Percentiles rank a stretch among this genome's conserved stretches.
These are phyloP conservation scores for Glandiceps talaboti DNA, from an alignment of 53 echinoderm and acorn worm species.

Conservation along the genomic window DNA sequence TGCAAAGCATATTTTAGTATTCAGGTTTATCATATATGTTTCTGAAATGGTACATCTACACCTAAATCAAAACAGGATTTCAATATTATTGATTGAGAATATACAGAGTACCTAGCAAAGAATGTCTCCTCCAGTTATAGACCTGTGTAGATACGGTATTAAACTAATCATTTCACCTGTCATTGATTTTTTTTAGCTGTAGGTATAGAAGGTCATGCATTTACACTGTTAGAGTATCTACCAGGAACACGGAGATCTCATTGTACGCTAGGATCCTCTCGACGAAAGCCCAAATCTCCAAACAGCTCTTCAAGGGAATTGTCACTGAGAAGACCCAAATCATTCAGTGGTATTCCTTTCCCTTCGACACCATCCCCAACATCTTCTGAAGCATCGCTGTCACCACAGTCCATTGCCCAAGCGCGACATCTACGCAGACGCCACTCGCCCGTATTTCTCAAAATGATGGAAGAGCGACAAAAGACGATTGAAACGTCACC, in stretches of 20 bases:
- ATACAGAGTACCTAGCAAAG: no score
- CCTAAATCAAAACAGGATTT: no score
- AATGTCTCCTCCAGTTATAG: no score
- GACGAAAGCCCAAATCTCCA: conserved; percentile 4
- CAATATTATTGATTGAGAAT: no score
- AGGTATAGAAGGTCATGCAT: conserved; percentile 67
- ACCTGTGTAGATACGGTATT: no score
- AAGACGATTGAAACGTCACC: conserved; percentile 3
- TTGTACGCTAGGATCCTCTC: background rate
- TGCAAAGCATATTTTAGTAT: no score
- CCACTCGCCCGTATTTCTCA: conserved; percentile 64
- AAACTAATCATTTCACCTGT: no score
- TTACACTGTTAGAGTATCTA: conserved; percentile 27
- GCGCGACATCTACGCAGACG: conserved; percentile 30
- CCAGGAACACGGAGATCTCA: background rate
- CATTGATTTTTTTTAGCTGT: conserved; percentile 58
- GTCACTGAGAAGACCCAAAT: conserved; percentile 7
- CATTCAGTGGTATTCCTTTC: conserved; percentile 14
- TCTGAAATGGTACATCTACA: no score
- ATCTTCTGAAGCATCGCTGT: conserved; percentile 1
- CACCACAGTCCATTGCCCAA: conserved; percentile 14
- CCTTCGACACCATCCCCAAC: conserved; percentile 4
- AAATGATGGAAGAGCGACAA: conserved; percentile 31
- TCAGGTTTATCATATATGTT: no score
- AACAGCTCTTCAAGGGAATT: conserved; percentile 15